Conservation (phyloP, 2,888 invertebrate species). For the Parthenolecanium corni region DNA sequence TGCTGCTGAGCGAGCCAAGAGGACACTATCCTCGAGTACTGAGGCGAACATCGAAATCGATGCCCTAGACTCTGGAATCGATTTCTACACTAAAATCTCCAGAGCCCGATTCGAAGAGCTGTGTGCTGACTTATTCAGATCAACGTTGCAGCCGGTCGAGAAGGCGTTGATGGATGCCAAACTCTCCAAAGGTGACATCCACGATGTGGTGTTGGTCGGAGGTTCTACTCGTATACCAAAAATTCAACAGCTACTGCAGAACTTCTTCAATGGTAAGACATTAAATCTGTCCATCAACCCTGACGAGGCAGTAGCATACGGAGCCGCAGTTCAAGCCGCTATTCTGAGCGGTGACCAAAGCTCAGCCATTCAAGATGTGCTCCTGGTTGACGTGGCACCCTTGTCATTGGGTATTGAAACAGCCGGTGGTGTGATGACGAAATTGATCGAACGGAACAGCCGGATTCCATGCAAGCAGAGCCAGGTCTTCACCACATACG, state of each 20-base stretch:
- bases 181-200: constrained; percentile 58
- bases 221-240: constrained; percentile 71
- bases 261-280: constrained; percentile 52
- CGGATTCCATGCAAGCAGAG: constrained; percentile 54
- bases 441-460: constrained; percentile 40
- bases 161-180: constrained; percentile 65
- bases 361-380: constrained; percentile 57
- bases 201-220: constrained; percentile 69
- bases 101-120: constrained; percentile 66
- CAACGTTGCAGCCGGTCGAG: constrained; percentile 63
- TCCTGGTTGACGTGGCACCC: constrained; percentile 54
- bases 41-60: constrained; percentile 45
- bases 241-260: constrained; percentile 58
- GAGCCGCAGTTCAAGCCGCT: constrained; percentile 62
- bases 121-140: constrained; percentile 56
- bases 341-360: constrained; percentile 48
- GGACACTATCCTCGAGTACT: constrained; percentile 43
- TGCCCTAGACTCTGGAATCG: constrained; percentile 43
- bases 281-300: constrained; percentile 68
- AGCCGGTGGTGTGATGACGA: constrained; percentile 62
- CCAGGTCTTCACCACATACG: constrained; percentile 43
- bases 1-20: constrained; percentile 45
- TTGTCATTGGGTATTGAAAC: constrained; percentile 64
- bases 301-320: constrained; percentile 70
- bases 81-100: constrained; percentile 54